Evolutionary conservation across 1,140 invertebrate species (phyloP), one percentile per base, ranked within the genome.

Genomic region (Lepidotrigona ventralis): DNA sequence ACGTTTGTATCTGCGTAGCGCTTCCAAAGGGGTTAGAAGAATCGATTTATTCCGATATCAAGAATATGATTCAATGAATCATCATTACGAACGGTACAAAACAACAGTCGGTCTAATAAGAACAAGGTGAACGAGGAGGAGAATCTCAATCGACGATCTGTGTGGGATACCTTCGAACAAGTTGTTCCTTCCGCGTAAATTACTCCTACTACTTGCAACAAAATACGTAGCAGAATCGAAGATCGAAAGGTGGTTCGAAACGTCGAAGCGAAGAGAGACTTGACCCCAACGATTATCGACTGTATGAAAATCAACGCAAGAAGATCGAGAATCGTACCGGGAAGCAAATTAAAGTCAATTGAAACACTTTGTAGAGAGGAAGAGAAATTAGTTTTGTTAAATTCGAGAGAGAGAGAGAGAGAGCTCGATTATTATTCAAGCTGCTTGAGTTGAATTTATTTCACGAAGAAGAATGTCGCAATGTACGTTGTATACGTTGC

Each of bases 51-150:
- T 51, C 46, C 60, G 60, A 76, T n/a, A n/a, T 76, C 64, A 29
- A 53, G 80, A 29, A 46, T 46, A 46, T 8, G 39, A 46, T 46
- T 8, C 33, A 69, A 69, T 77, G 80, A 82, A 51, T 82, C 80
- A 77, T 58, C 53, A 74, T 11, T 11, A 68, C 46, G 29, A 56
- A 82, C 63, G 23, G 33, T 54, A 64, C 56, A 69, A 82, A 81
- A 82, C 23, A 58, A 81, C 80, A 58, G 51, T 77, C 64, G 29
- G 19, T 17, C 46, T 82, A 82, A 82, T 60, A 82, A 77, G 80
- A 68, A 70, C 74, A 77, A 82, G 74, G 80, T 69, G 26, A 82
- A 77, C 80, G 19, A 26, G 73, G 56, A 54, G 80, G 51, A 17
- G 26, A 60, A 56, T 66, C 46, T 26, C 29, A 19, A 46, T 46